phyloP scores from a whole-genome alignment of 2,797 vertebrate genomes.

The Siniperca scherzeri region DNA sequence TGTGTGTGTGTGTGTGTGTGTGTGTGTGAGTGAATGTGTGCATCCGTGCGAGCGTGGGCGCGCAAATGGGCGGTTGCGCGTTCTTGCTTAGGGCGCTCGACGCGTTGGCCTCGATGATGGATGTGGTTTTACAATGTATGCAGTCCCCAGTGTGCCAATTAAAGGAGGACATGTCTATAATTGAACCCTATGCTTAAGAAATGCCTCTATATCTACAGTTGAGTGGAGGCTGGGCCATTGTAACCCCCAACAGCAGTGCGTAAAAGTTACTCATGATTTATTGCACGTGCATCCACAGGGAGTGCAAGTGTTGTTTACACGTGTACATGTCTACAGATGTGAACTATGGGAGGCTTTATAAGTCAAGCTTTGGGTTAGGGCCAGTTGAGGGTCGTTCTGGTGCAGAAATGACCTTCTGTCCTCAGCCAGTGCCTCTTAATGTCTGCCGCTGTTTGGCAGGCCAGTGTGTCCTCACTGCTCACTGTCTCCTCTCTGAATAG shows the following conservation, averaged over 20 bases:
- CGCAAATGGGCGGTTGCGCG: slow-evolving; percentile 65
- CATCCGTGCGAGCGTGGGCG: slow-evolving; percentile 57
- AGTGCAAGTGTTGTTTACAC: slow-evolving; percentile 57
- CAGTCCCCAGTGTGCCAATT: slow-evolving; percentile 62
- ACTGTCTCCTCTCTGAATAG: slow-evolving; percentile 78
- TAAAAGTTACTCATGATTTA: slow-evolving; percentile 72
- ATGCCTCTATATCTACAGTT: slow-evolving; percentile 38
- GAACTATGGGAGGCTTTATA: not conserved
- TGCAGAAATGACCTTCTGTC: not conserved
- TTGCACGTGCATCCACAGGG: slow-evolving; percentile 48
- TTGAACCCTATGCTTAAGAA: slow-evolving; percentile 44
- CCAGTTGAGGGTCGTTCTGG: not conserved
- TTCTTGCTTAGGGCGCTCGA: slow-evolving; percentile 50
- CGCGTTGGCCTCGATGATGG: slow-evolving; percentile 63
- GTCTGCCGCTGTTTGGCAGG: slow-evolving; percentile 19
- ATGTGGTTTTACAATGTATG: slow-evolving; percentile 66
- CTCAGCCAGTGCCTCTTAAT: not conserved
- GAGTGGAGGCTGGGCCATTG: slow-evolving; percentile 22
- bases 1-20: slow-evolving; percentile 9
- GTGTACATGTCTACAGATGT: not conserved
- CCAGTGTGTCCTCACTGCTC: slow-evolving; percentile 13
- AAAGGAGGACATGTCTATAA: slow-evolving; percentile 48
- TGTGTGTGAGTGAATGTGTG: slow-evolving; percentile 13
- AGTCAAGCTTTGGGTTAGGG: not conserved
- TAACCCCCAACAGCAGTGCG: slow-evolving; percentile 35